Conservation (phyloP, 2,888 invertebrate species). For the Chelonus formosanus region DNA sequence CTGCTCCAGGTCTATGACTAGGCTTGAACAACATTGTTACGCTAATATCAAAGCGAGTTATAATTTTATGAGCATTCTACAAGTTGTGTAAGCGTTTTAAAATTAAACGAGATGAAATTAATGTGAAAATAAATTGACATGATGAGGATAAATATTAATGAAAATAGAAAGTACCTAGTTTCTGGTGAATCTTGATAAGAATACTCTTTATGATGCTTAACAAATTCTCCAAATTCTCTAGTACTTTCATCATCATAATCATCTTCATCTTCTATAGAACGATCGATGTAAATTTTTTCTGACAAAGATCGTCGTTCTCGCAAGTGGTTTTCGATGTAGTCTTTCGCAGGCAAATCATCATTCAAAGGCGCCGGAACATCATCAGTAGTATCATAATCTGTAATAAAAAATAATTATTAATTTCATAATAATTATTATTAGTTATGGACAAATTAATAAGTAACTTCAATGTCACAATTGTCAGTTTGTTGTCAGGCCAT, state of each 20-base stretch:
- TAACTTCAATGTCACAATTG: too few relatives aligned
- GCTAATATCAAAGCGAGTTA: background rate
- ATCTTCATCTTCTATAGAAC: constrained; percentile 35
- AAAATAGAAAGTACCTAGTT: constrained; percentile 3
- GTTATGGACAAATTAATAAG: too few relatives aligned
- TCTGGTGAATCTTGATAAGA: constrained; percentile 10
- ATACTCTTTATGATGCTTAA: constrained; percentile 36
- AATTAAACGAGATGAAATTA: constrained; percentile 8
- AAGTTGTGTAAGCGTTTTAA: constrained; percentile 13
- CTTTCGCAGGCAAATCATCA: constrained; percentile 46
- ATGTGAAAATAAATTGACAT: constrained; percentile 10
- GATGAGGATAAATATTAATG: background rate
- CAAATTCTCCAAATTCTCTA: constrained; percentile 40
- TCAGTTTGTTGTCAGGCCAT: too few relatives aligned
- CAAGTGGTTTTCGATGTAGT: constrained; percentile 47
- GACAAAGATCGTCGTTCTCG: constrained; percentile 51
- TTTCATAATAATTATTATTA: too few relatives aligned
- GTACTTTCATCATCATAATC: constrained; percentile 26
- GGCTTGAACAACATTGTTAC: constrained; percentile 11
- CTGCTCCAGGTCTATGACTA: background rate
- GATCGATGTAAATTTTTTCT: constrained; percentile 44
- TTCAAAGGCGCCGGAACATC: constrained; percentile 40
- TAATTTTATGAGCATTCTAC: constrained; percentile 10
- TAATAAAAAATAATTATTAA: too few relatives aligned
- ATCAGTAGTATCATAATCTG: too few relatives aligned